Base-by-base conservation (phyloP, 1,140 invertebrate genomes). In the Zeugodacus cucurbitae region DNA sequence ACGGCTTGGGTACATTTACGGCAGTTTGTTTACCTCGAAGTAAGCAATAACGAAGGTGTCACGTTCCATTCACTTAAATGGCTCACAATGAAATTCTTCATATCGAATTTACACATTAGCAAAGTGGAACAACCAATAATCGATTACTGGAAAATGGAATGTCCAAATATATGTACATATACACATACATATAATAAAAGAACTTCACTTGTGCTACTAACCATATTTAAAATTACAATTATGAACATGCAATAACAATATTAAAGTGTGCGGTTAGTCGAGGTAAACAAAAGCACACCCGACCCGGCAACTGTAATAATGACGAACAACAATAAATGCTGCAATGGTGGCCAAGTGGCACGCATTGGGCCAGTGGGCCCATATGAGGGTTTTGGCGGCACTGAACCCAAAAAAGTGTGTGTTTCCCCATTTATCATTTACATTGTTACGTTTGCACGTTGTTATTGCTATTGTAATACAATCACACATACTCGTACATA, bases 321-420 rank as follows among this genome's bases (percentile, higher is more conserved):
- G 14, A 82, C 74, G n/a, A 54, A 74, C 34, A 82, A 82, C 14
- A 48, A 82, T 48, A 6, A 57, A 10, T 37, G 37, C 34, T 41
- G 37, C 70, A 74, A 74, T 44, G 17, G 34, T 44, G 70, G 8
- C n/a, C 1, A 48, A 82, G 74, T 44, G 74, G 74, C 41, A 54
- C 41, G 41, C 41, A 82, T 26, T 48, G n/a, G n/a, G n/a, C 48
- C 17, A 82, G 74, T 17, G 48, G 74, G 74, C 74, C 22, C 74
- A 82, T 82, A 82, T 48, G 41, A 82, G 74, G 74, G n/a, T 37
- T 74, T 74, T 74, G 7, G 70, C 70, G 32, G 70, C 37, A 82
- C 22, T 82, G 74, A 82, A 82, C 74, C 41, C 41, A 48, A 22
- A 82, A 82, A 82, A 26, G n/a, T 82, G 34, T 82, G 41, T 48